Evolutionary conservation across 1,140 invertebrate species (phyloP), one percentile per base, ranked within the genome.

Genomic region (Zaprionus davidi): DNA sequence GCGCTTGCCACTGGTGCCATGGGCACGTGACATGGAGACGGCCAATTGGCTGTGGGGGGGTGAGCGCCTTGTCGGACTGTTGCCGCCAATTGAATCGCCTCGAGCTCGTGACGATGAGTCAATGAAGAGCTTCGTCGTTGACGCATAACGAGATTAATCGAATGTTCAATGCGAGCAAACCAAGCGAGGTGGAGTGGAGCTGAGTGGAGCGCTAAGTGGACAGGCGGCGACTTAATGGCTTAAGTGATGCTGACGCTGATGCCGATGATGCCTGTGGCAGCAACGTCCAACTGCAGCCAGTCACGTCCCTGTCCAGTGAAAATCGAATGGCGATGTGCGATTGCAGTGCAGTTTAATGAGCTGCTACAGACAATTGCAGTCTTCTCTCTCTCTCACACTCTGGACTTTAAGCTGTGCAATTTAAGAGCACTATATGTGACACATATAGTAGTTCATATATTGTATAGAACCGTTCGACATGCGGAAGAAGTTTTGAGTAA

Each of bases 11-110:
- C 15, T 92, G 38, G 36, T 90, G 15, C 77, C 83, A 1, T 92
- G 79, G 53, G 93, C 93, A 1, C 92, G 82, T 7, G 91, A 94
- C 36, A 93, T 94, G 57, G 66, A 93, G 3, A 94, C 94, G n/a
- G 94, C 94, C 55, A 94, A 95, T 81, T 95, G 94, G 91, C 90
- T 98, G 15, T 98, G 97, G 97, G 93, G 1, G 28, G 31, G 53
- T 1, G 13, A 56, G 13, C 24, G 51, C 15, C 22, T 28, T 12
- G 24, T 26, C 13, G 51, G 2, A 7, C 26, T 34, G 4, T 24
- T 13, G 22, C 20, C 9, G 46, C 46, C 46, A 51, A 51, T 51
- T 51, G 46, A 51, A 51, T 20, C 53, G 24, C 26, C 36, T 15
- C n/a, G 12, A 49, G 31, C 62, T n/a, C 49, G 31, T 65, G 63